Evolutionary conservation across 2,113 vertebrate species (phyloP).

Genomic region (Nycticorax nycticorax): DNA sequence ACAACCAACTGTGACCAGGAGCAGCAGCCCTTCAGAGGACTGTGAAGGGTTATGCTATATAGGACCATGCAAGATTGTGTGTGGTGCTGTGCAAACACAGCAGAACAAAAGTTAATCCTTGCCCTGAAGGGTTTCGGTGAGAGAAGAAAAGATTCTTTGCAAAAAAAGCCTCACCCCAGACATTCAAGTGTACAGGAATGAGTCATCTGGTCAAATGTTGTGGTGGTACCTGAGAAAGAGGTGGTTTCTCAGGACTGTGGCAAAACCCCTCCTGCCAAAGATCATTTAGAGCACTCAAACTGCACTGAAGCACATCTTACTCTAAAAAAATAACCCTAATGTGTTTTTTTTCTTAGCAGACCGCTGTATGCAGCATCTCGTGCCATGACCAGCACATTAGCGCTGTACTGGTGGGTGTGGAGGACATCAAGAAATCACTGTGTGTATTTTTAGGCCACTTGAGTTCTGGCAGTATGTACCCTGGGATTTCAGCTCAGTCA

Average conservation of each 20-base stretch:
- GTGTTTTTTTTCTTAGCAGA: not conserved
- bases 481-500: conserved; percentile 28
- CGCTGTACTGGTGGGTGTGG: not conserved
- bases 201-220: conserved; percentile 21
- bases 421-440: conserved; percentile 19
- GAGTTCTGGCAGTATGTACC: conserved; percentile 1
- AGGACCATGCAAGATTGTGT: not conserved
- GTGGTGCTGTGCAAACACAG: conserved; percentile 24
- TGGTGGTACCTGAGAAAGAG: conserved; percentile 26
- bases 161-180: conserved; percentile 55
- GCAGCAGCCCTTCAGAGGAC: not conserved
- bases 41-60: not conserved
- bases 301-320: not conserved
- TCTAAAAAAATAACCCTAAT: not conserved
- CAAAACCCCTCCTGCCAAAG: not conserved
- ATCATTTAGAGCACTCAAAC: not conserved
- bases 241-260: not conserved
- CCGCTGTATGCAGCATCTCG: not conserved
- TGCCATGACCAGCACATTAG: not conserved
- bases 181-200: not conserved
- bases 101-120: conserved; percentile 57
- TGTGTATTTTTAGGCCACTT: conserved; percentile 30
- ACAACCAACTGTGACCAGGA: not conserved
- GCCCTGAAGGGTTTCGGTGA: conserved; percentile 3
- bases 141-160: conserved; percentile 38